phyloP scores from a whole-genome alignment of 35 echinoderm and acorn worm genomes.

The Apostichopus japonicus region DNA sequence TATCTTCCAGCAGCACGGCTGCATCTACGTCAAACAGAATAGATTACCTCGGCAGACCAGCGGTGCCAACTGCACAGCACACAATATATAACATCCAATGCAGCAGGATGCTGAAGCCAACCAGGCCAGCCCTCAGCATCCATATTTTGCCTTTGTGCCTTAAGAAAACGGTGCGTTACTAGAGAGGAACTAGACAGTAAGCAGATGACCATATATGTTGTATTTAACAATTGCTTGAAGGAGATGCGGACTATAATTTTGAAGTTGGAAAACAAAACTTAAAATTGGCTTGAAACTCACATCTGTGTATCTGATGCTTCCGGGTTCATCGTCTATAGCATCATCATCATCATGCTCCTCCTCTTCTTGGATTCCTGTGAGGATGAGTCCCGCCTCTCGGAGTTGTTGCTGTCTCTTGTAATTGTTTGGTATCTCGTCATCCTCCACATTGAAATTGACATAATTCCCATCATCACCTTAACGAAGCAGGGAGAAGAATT shows the following conservation, averaged over 20 bases:
- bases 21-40: too few relatives aligned
- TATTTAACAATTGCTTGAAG: too few relatives aligned
- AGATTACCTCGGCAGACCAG: too few relatives aligned
- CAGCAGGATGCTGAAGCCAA: too few relatives aligned
- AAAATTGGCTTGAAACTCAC: neutral
- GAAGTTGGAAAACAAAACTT: neutral
- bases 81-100: too few relatives aligned
- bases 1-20: too few relatives aligned
- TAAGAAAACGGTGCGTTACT: too few relatives aligned
- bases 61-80: too few relatives aligned
- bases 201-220: neutral
- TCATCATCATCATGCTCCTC: conserved; percentile 63
- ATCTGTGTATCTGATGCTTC: conserved; percentile 36
- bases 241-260: too few relatives aligned
- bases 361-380: conserved; percentile 58
- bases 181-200: neutral
- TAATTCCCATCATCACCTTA: conserved; percentile 95
- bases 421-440: conserved; percentile 20
- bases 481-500: neutral
- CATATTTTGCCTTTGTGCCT: too few relatives aligned
- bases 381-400: conserved; percentile 33
- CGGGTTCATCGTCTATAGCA: conserved; percentile 43
- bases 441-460: conserved; percentile 43
- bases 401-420: conserved; percentile 63
- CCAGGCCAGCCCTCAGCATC: too few relatives aligned